Conservation (phyloP, 2,113 vertebrate genomes). For the Fregetta grallaria region DNA sequence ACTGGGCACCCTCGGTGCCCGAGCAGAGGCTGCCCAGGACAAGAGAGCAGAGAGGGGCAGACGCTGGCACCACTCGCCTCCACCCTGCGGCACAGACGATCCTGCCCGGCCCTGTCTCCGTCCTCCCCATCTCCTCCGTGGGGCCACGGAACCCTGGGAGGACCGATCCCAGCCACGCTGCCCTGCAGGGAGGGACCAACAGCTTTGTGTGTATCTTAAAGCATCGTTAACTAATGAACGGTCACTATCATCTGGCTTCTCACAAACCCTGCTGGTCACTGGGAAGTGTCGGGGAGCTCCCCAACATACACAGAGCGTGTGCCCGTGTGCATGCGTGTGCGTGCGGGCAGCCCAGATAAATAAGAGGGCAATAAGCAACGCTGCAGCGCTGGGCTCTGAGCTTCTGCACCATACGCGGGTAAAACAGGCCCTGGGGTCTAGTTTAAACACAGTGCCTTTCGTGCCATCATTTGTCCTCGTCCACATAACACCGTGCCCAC, state of each 20-base stretch:
- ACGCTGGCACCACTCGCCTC: neutral
- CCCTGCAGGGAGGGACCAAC: neutral
- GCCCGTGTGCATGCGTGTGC: neutral
- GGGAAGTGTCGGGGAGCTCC: neutral
- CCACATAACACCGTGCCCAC: neutral
- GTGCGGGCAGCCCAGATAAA: neutral
- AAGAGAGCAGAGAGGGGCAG: neutral
- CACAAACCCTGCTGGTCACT: rapidly evolving
- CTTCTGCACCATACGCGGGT: rapidly evolving
- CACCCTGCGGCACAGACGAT: neutral
- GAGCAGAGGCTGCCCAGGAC: neutral
- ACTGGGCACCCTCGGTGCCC: rapidly evolving
- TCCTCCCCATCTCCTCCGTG: rapidly evolving
- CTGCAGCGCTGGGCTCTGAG: neutral
- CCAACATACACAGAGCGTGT: rapidly evolving
- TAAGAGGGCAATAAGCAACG: neutral
- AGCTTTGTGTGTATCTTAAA: neutral
- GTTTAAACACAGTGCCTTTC: neutral
- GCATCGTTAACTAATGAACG: neutral
- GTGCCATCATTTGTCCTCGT: neutral
- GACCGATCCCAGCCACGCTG: rapidly evolving
- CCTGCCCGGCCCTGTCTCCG: neutral
- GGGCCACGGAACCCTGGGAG: neutral
- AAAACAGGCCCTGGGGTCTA: neutral
- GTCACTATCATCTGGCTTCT: neutral